Base-by-base conservation (phyloP, 2,888 invertebrate species). In the Metacarcinus magister region DNA sequence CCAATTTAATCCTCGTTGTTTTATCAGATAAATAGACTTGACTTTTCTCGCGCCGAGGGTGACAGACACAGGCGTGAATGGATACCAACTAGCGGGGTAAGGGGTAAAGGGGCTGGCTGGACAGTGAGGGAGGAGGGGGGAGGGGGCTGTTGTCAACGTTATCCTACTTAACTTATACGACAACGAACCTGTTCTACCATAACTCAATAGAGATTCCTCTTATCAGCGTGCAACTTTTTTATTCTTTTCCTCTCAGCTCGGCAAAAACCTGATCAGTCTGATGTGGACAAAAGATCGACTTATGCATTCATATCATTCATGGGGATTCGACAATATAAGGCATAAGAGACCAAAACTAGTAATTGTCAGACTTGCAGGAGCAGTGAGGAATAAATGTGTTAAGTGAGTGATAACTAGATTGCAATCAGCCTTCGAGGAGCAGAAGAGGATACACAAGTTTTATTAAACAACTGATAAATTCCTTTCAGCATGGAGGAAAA, bases 151-250 rank as follows among this genome's bases (percentile, higher is more conserved):
- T 13, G 82, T 87, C 82, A 87, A 13, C 67, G 16, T 39, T 87
- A 87, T 87, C 87, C 87, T 39, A 87, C 39, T 87, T 39, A 87
- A 87, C 87, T 39, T 32, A 87, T 87, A 39, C 16, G 87, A 87
- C 32, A 87, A 87, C 19, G 67, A 67, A 23, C 67, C n/a, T 23
- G 16, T 23, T 67, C 67, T 67, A 8, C 67, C 67, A 67, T 0
- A 67, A 67, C 23, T 16, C n/a, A 16, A 10, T 87, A 28, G 1
- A 87, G 39, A 16, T 87, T 87, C 32, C 13, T 39, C 87, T 87
- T 39, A 39, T 39, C 87, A 39, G 32, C 19, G 39, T 39, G 28
- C n/a, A 0, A 75, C 8, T 75, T 75, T 75, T 28, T 28, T 82
- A 2, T 2, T 8, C 23, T 19, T 82, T 32, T 2, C 23, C 23